Percentiles rank a stretch among this genome's conserved stretches.
Evolutionary conservation across 2,797 vertebrate genomes (phyloP).

Genomic region (Perodicticus potto): DNA sequence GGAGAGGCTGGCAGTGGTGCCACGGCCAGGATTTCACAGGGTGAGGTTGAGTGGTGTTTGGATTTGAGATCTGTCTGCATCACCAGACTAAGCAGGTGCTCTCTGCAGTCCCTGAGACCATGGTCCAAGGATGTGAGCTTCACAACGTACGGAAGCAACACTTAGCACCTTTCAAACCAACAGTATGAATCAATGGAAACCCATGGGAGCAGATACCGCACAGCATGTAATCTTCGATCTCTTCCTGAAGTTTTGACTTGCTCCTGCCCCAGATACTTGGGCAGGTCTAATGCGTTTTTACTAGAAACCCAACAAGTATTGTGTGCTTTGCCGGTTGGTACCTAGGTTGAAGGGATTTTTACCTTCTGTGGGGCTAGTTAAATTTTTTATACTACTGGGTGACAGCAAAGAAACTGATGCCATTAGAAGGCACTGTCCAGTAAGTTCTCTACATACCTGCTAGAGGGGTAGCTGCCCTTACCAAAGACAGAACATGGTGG

Average conservation of each 20-base stretch:
- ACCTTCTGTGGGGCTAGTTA: constrained; percentile 70
- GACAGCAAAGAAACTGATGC: neutral
- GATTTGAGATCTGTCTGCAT: neutral
- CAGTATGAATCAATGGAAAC: neutral
- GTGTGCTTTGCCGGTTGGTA: constrained; percentile 61
- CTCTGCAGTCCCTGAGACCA: too few species aligned
- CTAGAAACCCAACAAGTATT: constrained; percentile 56
- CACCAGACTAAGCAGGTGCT: neutral
- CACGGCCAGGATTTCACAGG: neutral
- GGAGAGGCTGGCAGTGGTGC: neutral
- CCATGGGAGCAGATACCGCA: neutral
- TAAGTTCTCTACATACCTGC: neutral
- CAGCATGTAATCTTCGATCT: neutral
- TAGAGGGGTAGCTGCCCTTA: neutral
- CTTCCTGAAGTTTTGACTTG: constrained; percentile 41
- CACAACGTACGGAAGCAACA: neutral
- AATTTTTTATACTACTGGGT: constrained; percentile 59
- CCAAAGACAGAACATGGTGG: neutral
- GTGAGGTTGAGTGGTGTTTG: neutral
- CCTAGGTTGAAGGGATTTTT: constrained; percentile 39
- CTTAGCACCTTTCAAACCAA: neutral
- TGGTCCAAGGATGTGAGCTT: neutral
- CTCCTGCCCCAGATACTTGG: constrained; percentile 68
- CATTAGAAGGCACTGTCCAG: neutral
- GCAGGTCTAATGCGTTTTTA: constrained; percentile 68